phyloP scores from a whole-genome alignment of 2,888 invertebrate species.

The Hedychridium roseum region DNA sequence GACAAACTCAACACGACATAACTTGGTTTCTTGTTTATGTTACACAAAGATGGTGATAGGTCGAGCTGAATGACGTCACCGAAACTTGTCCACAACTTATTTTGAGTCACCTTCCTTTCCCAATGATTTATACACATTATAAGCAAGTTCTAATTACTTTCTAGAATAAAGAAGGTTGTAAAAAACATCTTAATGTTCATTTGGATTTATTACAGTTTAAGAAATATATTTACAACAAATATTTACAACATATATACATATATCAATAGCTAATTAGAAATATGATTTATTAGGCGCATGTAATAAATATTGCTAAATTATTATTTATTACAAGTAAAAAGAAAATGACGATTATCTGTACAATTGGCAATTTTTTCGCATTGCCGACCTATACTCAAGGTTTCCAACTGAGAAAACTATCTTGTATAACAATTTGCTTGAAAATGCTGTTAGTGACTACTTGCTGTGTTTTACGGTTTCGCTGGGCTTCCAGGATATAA shows the following conservation, averaged over 20 bases:
- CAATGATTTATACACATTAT: neutral
- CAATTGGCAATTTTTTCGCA: neutral
- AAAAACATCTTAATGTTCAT: neutral
- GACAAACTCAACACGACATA: neutral
- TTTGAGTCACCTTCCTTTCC: too few species aligned
- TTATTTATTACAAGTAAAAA: neutral
- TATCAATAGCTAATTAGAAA: neutral
- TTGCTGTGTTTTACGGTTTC: constrained; percentile 66
- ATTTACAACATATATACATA: neutral
- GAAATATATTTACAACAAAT: too few species aligned
- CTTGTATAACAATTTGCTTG: constrained; percentile 72
- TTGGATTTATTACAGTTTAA: neutral
- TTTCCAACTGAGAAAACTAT: constrained; percentile 66
- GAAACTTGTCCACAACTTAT: neutral
- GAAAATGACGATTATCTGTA: neutral
- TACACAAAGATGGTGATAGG: neutral
- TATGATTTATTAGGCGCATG: neutral
- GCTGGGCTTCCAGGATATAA: constrained; percentile 74
- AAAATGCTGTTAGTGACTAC: constrained; percentile 68
- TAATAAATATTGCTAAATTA: neutral
- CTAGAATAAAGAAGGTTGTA: neutral
- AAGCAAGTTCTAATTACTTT: neutral
- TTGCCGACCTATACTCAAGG: constrained; percentile 32
- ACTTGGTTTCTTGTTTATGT: neutral
- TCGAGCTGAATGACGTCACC: neutral